phyloP scores from a whole-genome alignment of 2,888 invertebrate species.

The Vesta saturnalis region DNA sequence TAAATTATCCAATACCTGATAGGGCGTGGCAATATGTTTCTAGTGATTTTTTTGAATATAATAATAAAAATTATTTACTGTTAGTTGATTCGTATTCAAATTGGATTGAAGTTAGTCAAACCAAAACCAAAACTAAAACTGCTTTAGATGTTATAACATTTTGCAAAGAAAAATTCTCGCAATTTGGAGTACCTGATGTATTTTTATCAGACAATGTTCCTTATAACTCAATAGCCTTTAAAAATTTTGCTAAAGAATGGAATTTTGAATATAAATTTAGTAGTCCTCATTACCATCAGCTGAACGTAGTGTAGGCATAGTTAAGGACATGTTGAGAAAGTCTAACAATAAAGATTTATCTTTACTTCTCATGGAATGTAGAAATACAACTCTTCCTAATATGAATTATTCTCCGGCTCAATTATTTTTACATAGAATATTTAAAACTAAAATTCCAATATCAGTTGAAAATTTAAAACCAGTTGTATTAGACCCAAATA shows the following conservation, averaged over 20 bases:
- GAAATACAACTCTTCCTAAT: background rate
- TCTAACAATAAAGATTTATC: background rate
- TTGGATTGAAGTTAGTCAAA: background rate
- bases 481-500: background rate
- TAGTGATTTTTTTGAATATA: no score
- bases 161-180: background rate
- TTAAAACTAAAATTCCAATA: slow-evolving; percentile 21
- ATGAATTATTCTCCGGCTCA: slow-evolving; percentile 20
- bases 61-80: no score
- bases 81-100: slow-evolving; percentile 3
- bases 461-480: slow-evolving; percentile 16
- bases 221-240: background rate
- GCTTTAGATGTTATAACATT: background rate
- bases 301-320: slow-evolving; percentile 22
- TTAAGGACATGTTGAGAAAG: slow-evolving; percentile 28
- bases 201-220: background rate
- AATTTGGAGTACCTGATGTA: background rate
- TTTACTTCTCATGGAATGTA: slow-evolving; percentile 6
- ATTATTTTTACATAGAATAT: slow-evolving; percentile 18
- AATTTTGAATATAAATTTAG: slow-evolving; percentile 20
- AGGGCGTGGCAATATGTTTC: no score
- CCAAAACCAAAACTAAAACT: background rate
- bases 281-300: slow-evolving; percentile 23
- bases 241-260: slow-evolving; percentile 26
- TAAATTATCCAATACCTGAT: no score